Percentiles rank a stretch among this genome's conserved stretches.
Conservation (phyloP, 2,113 vertebrate species). For the Rissa tridactyla region DNA sequence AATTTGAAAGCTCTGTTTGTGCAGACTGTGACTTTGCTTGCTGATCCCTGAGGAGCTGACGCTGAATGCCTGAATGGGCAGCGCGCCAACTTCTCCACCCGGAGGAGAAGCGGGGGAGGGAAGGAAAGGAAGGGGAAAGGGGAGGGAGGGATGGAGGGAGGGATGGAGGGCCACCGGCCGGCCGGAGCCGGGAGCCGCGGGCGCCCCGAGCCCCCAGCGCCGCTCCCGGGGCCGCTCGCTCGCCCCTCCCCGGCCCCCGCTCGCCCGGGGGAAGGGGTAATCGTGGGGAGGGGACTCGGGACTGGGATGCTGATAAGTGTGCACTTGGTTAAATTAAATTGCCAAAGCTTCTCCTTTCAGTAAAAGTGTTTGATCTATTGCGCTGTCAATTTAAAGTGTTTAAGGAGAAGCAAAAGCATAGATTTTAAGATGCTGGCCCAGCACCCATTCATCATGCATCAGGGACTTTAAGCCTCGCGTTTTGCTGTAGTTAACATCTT, state of each 20-base stretch:
- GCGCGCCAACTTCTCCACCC: conserved; percentile 78
- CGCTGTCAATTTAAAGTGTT: conserved; percentile 78
- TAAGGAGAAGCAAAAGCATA: conserved; percentile 79
- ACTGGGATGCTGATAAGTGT: conserved; percentile 48
- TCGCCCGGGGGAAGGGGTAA: conserved; percentile 9
- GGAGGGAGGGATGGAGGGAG: background rate
- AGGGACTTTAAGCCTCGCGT: conserved; percentile 63
- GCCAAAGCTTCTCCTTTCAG: conserved; percentile 71
- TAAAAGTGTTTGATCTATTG: conserved; percentile 78
- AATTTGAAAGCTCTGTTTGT: conserved; percentile 99
- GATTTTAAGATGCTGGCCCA: conserved; percentile 76
- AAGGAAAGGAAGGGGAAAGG: background rate
- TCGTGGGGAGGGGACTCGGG: background rate
- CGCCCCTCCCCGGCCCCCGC: background rate
- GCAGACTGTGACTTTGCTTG: conserved; percentile 96
- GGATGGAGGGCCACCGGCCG: background rate
- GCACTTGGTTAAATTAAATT: conserved; percentile 70
- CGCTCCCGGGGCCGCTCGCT: too few relatives aligned
- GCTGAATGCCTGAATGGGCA: conserved; percentile 85
- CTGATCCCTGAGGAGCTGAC: conserved; percentile 88
- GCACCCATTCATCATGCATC: conserved; percentile 76
- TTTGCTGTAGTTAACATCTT: conserved; percentile 73
- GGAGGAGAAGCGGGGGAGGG: conserved; percentile 10
- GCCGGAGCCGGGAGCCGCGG: background rate
- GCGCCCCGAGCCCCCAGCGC: background rate